Percentiles rank a stretch among this genome's conserved stretches.
phyloP scores from a whole-genome alignment of 2,888 invertebrate species.

The Anoncus sp. region DNA sequence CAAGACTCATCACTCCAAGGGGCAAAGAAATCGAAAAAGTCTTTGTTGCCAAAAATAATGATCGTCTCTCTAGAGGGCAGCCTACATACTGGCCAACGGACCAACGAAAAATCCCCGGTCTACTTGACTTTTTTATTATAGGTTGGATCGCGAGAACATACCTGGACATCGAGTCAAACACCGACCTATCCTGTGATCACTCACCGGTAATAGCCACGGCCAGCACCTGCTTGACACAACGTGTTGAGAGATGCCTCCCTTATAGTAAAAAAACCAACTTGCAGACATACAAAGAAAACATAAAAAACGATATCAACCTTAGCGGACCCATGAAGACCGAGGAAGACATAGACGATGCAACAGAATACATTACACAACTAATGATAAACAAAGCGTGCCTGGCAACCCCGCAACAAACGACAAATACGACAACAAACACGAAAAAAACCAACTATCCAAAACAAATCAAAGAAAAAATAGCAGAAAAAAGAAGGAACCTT shows the following conservation, averaged over 20 bases:
- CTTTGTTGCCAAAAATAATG: slow-evolving; percentile 16
- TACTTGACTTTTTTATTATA: slow-evolving; percentile 67
- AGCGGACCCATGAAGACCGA: slow-evolving; percentile 20
- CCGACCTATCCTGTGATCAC: slow-evolving; percentile 39
- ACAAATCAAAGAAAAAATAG: slow-evolving; percentile 28
- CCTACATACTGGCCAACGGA: slow-evolving; percentile 68
- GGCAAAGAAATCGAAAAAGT: slow-evolving; percentile 47
- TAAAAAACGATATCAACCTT: slow-evolving; percentile 17
- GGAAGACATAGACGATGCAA: slow-evolving; percentile 26
- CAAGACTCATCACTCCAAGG: slow-evolving; percentile 58
- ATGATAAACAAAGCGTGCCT: slow-evolving; percentile 34
- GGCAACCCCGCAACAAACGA: slow-evolving; percentile 11
- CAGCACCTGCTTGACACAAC: slow-evolving; percentile 54
- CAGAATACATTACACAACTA: slow-evolving; percentile 25
- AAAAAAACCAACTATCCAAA: not conserved
- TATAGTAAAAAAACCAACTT: slow-evolving; percentile 26
- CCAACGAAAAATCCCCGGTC: slow-evolving; percentile 60
- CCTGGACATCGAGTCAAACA: slow-evolving; percentile 42
- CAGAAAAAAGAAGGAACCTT: slow-evolving; percentile 23
- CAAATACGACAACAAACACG: not conserved
- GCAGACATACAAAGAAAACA: slow-evolving; percentile 10
- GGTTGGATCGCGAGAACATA: slow-evolving; percentile 60
- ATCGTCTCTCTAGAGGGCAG: slow-evolving; percentile 57
- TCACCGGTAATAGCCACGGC: slow-evolving; percentile 48
- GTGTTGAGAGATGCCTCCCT: slow-evolving; percentile 36